A percentile compares a stretch with the other conserved stretches of the same genome.
Conservation (phyloP, 2,113 vertebrate genomes). For the Triplophysa siluroides region DNA sequence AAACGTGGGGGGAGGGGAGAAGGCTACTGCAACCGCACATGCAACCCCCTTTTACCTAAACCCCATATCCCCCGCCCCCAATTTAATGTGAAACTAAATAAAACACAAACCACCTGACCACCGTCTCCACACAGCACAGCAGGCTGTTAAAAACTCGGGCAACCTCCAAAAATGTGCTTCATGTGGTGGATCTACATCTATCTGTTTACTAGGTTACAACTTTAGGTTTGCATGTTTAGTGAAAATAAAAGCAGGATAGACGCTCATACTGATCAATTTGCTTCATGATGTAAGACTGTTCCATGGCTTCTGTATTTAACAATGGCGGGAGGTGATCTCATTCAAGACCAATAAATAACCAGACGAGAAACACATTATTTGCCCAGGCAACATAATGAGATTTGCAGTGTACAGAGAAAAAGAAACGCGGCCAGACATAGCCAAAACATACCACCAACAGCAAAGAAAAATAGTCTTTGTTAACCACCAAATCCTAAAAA, state of each 20-base stretch:
- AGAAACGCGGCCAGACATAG: not conserved
- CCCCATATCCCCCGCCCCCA: not conserved
- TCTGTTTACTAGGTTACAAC: too few relatives aligned
- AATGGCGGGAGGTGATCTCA: constrained; percentile 8
- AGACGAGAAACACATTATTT: constrained; percentile 23
- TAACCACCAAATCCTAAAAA: not conserved
- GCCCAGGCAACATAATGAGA: constrained; percentile 28
- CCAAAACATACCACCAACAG: not conserved
- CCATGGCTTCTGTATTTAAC: not conserved
- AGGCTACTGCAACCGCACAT: not conserved
- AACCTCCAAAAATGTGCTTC: not conserved
- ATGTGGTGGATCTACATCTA: not conserved
- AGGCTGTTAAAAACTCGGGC: not conserved
- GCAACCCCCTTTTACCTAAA: constrained; percentile 28
- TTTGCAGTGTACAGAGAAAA: not conserved
- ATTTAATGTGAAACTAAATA: constrained; percentile 6
- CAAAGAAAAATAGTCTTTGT: not conserved
- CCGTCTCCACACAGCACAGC: not conserved
- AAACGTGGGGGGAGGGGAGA: constrained; percentile 46
- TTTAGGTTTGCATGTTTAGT: too few relatives aligned
- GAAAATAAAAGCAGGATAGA: too few relatives aligned
- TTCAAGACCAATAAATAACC: not conserved
- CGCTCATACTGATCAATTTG: not conserved
- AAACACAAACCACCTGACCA: constrained; percentile 26
- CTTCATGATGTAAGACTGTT: not conserved